Base-by-base conservation (phyloP, 2,888 invertebrate species). In the Poecilus cupreus region DNA sequence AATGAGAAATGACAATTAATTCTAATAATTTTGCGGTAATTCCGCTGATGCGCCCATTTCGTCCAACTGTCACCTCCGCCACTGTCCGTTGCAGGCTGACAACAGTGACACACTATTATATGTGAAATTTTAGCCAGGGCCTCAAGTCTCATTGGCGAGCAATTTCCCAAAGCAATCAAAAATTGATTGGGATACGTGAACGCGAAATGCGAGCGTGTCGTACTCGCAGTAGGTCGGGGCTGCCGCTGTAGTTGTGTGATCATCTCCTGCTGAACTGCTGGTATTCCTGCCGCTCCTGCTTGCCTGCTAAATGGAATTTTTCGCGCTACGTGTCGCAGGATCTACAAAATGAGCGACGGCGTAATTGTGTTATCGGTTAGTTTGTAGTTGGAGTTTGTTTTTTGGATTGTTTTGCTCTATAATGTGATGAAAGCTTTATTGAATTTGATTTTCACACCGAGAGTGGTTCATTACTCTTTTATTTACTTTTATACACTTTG, bases 151-250 rank as follows among this genome's bases (percentile, higher is more conserved):
- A 80, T 80, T 80, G 80, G 51, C 37, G 39, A 80, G 72, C 80
- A 80, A 80, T 80, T 80, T 80, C 80, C 80, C 57, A 72, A 57
- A 70, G 80, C 80, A 80, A 80, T 80, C 80, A 72, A 80, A 80
- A 80, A 80, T 80, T 80, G 80, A 80, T 80, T 80, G 80, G 72
- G 54, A 72, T 72, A 72, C 80, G 51, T 39, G 72, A 18, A 20
- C 8, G 64, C 51, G 46, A 46, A 3, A 10, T 11, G 5, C 13
- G 26, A 60, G 60, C 60, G 26, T 60, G 32, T 60, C 60, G 32
- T 32, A 32, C 32, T 32, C 32, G 32, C 26, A 26, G 26, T 26
- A 26, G 26, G 26, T 5, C 26, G 5, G 2, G 26, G 26, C 24
- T n/a, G n/a, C n/a, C n/a, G n/a, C n/a, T n/a, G 60, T 11, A 20